phyloP scores from a whole-genome alignment of 2,113 vertebrate species.

The Tricholaema leucomelas region DNA sequence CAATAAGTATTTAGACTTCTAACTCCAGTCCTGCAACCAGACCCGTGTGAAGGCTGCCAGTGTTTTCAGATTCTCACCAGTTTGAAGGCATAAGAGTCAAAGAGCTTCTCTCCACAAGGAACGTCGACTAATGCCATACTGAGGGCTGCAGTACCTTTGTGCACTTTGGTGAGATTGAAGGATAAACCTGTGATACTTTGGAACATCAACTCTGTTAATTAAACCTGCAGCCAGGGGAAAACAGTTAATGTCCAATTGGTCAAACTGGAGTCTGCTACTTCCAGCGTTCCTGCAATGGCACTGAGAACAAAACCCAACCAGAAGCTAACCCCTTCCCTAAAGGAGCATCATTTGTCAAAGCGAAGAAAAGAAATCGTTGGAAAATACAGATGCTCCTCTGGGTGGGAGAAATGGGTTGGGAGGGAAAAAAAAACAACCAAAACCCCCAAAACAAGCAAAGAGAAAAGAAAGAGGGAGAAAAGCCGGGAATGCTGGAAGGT shows the following conservation, averaged over 20 bases:
- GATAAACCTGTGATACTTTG: background rate
- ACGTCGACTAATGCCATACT: rapidly evolving
- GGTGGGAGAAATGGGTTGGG: background rate
- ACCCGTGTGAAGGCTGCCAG: background rate
- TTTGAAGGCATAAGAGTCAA: rapidly evolving
- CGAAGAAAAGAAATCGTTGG: background rate
- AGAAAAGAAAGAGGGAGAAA: too few relatives aligned
- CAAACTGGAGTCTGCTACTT: background rate
- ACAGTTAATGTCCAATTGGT: background rate
- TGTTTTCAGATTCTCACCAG: rapidly evolving
- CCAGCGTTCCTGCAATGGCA: background rate
- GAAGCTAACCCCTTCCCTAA: background rate
- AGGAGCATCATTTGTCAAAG: too few relatives aligned
- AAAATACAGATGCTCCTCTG: background rate
- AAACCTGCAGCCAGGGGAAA: background rate
- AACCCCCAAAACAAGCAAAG: too few relatives aligned
- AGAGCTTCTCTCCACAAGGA: background rate
- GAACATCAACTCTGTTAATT: background rate
- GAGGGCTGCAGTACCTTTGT: background rate
- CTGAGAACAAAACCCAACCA: too few relatives aligned
- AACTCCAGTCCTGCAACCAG: background rate
- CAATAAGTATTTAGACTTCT: background rate
- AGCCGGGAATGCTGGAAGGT: too few relatives aligned
- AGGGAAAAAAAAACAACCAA: background rate
- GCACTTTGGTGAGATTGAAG: background rate